Conservation (phyloP, 2,888 invertebrate species). For the Apotomis betuletana region DNA sequence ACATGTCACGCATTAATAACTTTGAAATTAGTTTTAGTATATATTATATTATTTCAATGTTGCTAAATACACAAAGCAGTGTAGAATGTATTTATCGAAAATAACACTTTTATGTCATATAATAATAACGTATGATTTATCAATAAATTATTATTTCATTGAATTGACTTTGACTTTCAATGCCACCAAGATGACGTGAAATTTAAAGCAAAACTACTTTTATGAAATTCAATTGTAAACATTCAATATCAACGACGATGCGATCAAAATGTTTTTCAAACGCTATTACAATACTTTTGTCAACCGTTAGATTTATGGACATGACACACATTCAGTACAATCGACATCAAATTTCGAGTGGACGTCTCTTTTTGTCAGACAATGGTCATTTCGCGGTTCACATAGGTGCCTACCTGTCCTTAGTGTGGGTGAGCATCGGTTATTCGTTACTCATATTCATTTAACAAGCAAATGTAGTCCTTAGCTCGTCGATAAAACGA, state of each 20-base stretch:
- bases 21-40: too few species aligned
- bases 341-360: slow-evolving; percentile 45
- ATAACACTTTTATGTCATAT: neutral
- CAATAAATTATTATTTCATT: neutral
- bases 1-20: neutral
- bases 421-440: slow-evolving; percentile 48
- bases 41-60: neutral
- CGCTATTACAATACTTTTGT: slow-evolving; percentile 27
- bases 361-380: slow-evolving; percentile 62
- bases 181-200: slow-evolving; percentile 16
- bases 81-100: neutral
- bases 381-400: slow-evolving; percentile 44
- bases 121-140: neutral
- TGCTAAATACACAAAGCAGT: neutral
- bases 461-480: slow-evolving; percentile 17
- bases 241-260: slow-evolving; percentile 24
- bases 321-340: slow-evolving; percentile 33
- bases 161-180: neutral
- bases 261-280: slow-evolving; percentile 34
- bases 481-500: slow-evolving; percentile 31
- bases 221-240: slow-evolving; percentile 10
- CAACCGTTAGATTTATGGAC: slow-evolving; percentile 37
- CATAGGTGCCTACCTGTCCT: slow-evolving; percentile 38
- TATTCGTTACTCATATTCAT: slow-evolving; percentile 26
- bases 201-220: slow-evolving; percentile 7